These are phyloP conservation scores for Danio albolineatus DNA, from an alignment of 2,797 vertebrate species.

Conservation along the genomic window DNA sequence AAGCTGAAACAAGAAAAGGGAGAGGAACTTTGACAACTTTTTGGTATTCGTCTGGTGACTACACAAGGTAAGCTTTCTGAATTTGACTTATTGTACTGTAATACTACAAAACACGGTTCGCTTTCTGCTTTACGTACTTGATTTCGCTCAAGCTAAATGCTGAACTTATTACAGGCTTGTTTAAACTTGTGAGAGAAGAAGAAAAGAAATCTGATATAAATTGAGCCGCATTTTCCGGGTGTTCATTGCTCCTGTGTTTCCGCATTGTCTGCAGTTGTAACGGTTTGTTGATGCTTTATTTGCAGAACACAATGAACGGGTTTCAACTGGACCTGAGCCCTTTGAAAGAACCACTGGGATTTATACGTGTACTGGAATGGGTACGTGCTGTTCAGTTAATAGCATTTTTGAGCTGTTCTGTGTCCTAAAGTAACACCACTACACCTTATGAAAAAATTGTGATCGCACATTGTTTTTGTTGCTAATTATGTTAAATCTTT, in stretches of 20 bases:
- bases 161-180: conserved; percentile 66
- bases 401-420: not conserved
- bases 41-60: conserved; percentile 32
- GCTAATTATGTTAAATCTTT: not conserved
- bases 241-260: not conserved
- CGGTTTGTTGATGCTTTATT: conserved; percentile 18
- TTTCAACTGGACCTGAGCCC: conserved; percentile 83
- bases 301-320: conserved; percentile 73
- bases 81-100: not conserved
- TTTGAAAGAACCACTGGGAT: conserved; percentile 90
- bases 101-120: not conserved
- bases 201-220: not conserved
- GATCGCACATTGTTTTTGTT: not conserved
- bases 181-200: conserved; percentile 21
- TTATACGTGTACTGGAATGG: conserved; percentile 92
- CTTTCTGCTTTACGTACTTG: accelerated
- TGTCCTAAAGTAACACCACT: not conserved
- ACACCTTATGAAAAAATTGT: not conserved
- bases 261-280: not conserved
- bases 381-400: conserved; percentile 73
- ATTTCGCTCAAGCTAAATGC: conserved; percentile 52
- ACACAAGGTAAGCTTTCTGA: not conserved
- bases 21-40: conserved; percentile 70
- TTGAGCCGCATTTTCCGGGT: not conserved
- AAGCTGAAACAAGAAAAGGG: conserved; percentile 55